A percentile compares a stretch with the other conserved stretches of the same genome.
These are phyloP conservation scores for Hypena proboscidalis DNA, from an alignment of 2,888 invertebrate species.

Conservation along the genomic window DNA sequence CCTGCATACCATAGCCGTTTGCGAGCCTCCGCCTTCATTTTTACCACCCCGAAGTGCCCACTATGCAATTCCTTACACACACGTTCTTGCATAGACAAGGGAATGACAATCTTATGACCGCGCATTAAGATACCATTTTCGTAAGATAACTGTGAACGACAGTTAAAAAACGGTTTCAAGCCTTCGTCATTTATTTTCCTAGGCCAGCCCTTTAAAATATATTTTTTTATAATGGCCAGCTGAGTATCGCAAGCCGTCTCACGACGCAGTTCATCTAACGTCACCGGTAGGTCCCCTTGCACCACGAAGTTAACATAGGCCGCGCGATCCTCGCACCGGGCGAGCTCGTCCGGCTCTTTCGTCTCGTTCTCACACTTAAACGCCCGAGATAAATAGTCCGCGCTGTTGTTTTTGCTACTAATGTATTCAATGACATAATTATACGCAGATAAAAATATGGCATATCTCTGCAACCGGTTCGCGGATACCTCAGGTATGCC, in stretches of 20 bases:
- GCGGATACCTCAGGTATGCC: conserved; percentile 44
- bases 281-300: background rate
- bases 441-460: conserved; percentile 37
- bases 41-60: conserved; percentile 12
- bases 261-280: background rate
- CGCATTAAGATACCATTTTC: background rate
- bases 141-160: no score
- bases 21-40: conserved; percentile 30
- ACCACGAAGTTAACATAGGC: conserved; percentile 4
- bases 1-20: conserved; percentile 36
- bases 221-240: background rate
- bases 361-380: conserved; percentile 6
- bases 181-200: background rate
- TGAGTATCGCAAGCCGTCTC: background rate
- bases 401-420: conserved; percentile 28
- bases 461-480: conserved; percentile 41
- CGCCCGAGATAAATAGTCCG: conserved; percentile 32
- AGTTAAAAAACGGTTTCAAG: background rate
- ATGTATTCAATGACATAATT: conserved; percentile 43
- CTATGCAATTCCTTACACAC: conserved; percentile 8
- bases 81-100: background rate
- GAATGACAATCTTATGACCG: conserved; percentile 3
- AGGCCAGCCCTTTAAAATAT: conserved; percentile 7
- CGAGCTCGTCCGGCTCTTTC: background rate
- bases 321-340: background rate